phyloP scores from a whole-genome alignment of 1,140 invertebrate genomes.

The Bicyclus anynana region DNA sequence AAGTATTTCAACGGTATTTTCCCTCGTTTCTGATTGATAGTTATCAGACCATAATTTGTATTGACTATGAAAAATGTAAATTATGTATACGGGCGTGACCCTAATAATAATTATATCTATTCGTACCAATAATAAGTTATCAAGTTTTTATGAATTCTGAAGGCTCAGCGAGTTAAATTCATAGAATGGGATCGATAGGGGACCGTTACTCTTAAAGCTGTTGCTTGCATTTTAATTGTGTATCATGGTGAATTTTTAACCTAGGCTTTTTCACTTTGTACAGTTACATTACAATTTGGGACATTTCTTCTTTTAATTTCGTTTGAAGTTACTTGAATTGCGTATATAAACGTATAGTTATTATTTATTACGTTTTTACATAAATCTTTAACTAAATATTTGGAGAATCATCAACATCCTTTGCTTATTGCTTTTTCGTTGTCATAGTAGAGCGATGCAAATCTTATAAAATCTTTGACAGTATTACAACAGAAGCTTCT shows the following conservation, averaged over 20 bases:
- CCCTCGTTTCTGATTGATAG: not conserved
- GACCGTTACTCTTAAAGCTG: conserved; percentile 29
- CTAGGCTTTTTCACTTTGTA: not conserved
- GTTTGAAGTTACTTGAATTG: no score
- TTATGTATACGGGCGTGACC: not conserved
- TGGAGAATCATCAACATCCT: no score
- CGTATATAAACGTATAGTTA: no score
- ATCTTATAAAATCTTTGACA: no score
- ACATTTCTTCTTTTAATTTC: no score
- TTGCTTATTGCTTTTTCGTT: no score
- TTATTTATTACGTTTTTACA: no score
- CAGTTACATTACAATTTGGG: no score
- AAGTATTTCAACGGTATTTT: no score
- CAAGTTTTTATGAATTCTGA: not conserved
- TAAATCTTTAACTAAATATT: no score
- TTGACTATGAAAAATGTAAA: not conserved
- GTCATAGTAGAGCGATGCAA: no score
- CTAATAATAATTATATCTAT: not conserved
- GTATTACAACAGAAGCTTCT: no score
- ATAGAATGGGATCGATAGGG: conserved; percentile 20
- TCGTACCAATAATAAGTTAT: not conserved
- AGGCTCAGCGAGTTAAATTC: not conserved
- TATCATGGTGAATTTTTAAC: conserved; percentile 5
- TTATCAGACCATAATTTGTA: not conserved
- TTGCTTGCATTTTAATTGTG: conserved; percentile 31